A percentile compares a stretch with the other conserved stretches of the same genome.
Evolutionary conservation across 1,140 invertebrate genomes (phyloP).

Genomic region (Drosophila ananassae): DNA sequence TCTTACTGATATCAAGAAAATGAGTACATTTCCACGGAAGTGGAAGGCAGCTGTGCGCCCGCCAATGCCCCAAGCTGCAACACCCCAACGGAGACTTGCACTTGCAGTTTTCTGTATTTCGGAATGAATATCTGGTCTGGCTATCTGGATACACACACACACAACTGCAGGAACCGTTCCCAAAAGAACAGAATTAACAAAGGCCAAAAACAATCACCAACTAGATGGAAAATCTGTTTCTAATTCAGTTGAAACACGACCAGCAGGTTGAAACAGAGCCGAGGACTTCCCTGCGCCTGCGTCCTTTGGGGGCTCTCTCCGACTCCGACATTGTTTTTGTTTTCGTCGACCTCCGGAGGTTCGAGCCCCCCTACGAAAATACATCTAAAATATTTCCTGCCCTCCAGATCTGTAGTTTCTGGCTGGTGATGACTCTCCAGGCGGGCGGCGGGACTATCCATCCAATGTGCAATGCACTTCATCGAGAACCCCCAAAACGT

Average conservation of each 20-base stretch:
- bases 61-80: neutral
- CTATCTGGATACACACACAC: conserved; percentile 65
- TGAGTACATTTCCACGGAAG: neutral
- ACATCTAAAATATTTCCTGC: conserved; percentile 14
- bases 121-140: conserved; percentile 31
- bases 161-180: conserved; percentile 63
- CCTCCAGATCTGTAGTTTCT: conserved; percentile 37
- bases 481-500: neutral
- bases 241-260: conserved; percentile 10
- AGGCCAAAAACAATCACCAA: conserved; percentile 35
- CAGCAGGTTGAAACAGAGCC: conserved; percentile 9
- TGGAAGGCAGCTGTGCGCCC: neutral
- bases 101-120: conserved; percentile 18
- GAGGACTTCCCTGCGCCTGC: conserved; percentile 29
- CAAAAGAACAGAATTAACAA: conserved; percentile 48
- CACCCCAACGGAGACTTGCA: neutral
- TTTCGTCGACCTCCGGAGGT: conserved; percentile 21
- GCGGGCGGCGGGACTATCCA: neutral
- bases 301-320: conserved; percentile 3
- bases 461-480: conserved; percentile 22
- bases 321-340: conserved; percentile 21
- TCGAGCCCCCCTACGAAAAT: conserved; percentile 22
- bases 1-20: neutral
- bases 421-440: conserved; percentile 44
- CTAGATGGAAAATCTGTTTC: conserved; percentile 6